These are phyloP conservation scores for Euwallacea similis DNA, from an alignment of 1,140 invertebrate species.

Conservation along the genomic window DNA sequence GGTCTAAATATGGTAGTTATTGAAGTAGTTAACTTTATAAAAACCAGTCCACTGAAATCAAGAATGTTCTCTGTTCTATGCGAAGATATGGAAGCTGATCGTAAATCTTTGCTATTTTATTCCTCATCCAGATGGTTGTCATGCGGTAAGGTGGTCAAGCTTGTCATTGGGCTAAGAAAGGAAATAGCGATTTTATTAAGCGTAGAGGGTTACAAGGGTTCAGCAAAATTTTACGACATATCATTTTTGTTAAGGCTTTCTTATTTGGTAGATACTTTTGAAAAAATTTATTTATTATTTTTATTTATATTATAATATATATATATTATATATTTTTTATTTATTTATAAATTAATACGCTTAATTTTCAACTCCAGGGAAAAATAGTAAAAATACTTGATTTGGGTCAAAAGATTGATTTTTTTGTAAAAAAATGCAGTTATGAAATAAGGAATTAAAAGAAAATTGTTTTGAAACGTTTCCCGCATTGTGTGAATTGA, in stretches of 20 bases:
- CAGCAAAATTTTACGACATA: not conserved
- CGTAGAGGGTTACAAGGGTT: not conserved
- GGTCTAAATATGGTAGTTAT: conserved; percentile 30
- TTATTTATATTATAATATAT: too few species aligned
- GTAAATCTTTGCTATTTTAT: conserved; percentile 28
- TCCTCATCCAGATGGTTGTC: conserved; percentile 5
- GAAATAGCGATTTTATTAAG: conserved; percentile 37
- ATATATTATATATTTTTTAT: too few species aligned
- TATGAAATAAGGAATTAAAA: conserved; percentile 14
- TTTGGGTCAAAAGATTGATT: not conserved
- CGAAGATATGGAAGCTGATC: conserved; percentile 34
- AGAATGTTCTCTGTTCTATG: conserved; percentile 16
- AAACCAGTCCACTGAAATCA: conserved; percentile 24
- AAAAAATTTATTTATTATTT: too few species aligned
- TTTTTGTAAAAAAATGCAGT: not conserved
- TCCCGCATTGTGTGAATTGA: not conserved
- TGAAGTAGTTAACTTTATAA: conserved; percentile 39
- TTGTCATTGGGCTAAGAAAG: conserved; percentile 35
- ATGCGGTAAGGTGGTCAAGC: conserved; percentile 24
- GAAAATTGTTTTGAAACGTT: not conserved
- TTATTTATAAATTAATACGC: not conserved
- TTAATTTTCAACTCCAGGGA: conserved; percentile 1
- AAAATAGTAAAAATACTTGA: not conserved
- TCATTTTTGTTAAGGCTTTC: conserved; percentile 3
- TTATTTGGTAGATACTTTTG: conserved; percentile 8